Percentiles rank a stretch among this genome's conserved stretches.
Conservation (phyloP, 2,888 invertebrate genomes). For the Caenorhabditis sulstoni region DNA sequence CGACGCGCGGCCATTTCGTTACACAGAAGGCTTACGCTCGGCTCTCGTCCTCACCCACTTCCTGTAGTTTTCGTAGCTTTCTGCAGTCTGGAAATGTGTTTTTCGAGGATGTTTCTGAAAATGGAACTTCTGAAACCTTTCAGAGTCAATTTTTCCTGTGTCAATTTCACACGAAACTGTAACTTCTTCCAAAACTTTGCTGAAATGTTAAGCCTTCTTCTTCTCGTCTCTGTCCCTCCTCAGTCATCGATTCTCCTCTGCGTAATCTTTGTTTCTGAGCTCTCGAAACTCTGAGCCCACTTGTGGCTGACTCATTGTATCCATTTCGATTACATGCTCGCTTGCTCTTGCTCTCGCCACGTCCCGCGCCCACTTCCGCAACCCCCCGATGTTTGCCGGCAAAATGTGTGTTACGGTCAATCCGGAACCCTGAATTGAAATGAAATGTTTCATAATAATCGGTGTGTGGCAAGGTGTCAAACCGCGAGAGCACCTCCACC, state of each 20-base stretch:
- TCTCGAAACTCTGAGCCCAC: slow-evolving; percentile 24
- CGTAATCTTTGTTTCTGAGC: slow-evolving; percentile 1
- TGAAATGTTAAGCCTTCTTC: too few relatives aligned
- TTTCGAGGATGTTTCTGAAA: neutral
- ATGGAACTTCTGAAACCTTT: too few relatives aligned
- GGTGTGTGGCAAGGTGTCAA: slow-evolving; percentile 58
- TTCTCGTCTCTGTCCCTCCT: too few relatives aligned
- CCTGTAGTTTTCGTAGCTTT: too few relatives aligned
- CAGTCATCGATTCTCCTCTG: slow-evolving; percentile 2
- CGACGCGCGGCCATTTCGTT: slow-evolving; percentile 6
- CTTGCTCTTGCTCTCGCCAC: too few relatives aligned
- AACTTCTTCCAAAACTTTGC: neutral
- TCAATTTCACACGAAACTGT: neutral
- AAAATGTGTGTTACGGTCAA: slow-evolving; percentile 22
- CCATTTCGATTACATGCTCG: slow-evolving; percentile 55
- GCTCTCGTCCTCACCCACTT: neutral
- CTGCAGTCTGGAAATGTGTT: too few relatives aligned
- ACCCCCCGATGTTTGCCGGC: slow-evolving; percentile 30
- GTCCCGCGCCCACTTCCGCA: slow-evolving; percentile 12
- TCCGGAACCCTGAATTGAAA: slow-evolving; percentile 39
- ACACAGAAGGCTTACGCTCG: slow-evolving; percentile 20
- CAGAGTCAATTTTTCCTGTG: too few relatives aligned
- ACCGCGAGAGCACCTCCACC: slow-evolving; percentile 32
- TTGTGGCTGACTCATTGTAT: slow-evolving; percentile 38
- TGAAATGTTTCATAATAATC: slow-evolving; percentile 58